phyloP scores from a whole-genome alignment of 1,140 invertebrate species.

The Nephila pilipes region DNA sequence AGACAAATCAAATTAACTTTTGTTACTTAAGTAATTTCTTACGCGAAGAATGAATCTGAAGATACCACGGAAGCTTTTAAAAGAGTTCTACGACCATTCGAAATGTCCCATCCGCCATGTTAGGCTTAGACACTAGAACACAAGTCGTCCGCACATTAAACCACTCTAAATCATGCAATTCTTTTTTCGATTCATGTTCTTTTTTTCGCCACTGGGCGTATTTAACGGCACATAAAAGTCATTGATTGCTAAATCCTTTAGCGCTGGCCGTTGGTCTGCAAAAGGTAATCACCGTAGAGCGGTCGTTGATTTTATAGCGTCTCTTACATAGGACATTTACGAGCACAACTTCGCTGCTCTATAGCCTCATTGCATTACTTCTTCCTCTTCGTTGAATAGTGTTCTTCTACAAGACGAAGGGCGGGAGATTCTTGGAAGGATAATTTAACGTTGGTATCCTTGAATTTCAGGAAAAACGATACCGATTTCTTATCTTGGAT shows the following conservation, averaged over 20 bases:
- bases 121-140: constrained; percentile 1
- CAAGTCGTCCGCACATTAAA: constrained; percentile 41
- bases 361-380: constrained; percentile 45
- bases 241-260: constrained; percentile 64
- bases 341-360: constrained; percentile 21
- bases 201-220: constrained; percentile 65
- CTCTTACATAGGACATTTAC: constrained; percentile 70
- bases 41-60: too few relatives aligned
- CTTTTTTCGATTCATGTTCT: constrained; percentile 4
- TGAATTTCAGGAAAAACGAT: not conserved
- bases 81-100: too few relatives aligned
- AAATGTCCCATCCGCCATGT: not conserved
- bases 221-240: constrained; percentile 69
- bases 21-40: too few relatives aligned
- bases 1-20: too few relatives aligned
- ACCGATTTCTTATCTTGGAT: not conserved
- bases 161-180: constrained; percentile 41
- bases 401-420: not conserved
- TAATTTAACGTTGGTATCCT: constrained; percentile 6
- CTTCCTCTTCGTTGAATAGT: constrained; percentile 58
- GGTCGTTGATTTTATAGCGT: constrained; percentile 71
- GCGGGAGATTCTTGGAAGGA: not conserved
- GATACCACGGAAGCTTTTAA: too few relatives aligned
- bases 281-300: constrained; percentile 64
- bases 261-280: constrained; percentile 67